Base-by-base conservation (phyloP, 2,888 invertebrate species). In the Cybosia mesomella region DNA sequence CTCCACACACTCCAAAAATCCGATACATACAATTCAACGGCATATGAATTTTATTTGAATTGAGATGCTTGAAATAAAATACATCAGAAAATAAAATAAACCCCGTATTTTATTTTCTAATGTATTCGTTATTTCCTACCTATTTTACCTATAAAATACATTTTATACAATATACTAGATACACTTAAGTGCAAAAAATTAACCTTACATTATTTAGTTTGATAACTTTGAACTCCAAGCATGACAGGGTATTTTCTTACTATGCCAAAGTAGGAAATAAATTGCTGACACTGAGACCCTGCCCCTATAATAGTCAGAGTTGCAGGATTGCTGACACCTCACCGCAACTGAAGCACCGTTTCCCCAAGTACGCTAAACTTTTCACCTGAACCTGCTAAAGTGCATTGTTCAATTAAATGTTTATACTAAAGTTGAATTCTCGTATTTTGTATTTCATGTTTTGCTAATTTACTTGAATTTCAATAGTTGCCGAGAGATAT, bases 401-500 rank as follows among this genome's bases (percentile, higher is more conserved):
- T 67, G 77, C 67, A 72, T 53, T 39, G 66, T 58, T 58, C 65
- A 22, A n/a, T 67, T 70, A 70, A 69, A 64, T 70, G 71, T 76
- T 67, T 77, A 68, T 66, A 67, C 68, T 54, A 67, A 71, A 62
- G 49, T 61, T 58, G 22, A 54, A 64, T 61, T 68, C 28, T 69
- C 71, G 58, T 73, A 77, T 77, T 77, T 79, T 79, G 68, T 64
- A 73, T 67, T 77, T 76, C 49, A 49, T n/a, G 49, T n/a, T 49
- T 9, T 49, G 49, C 49, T 4, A 28, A 28, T n/a, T n/a, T 43
- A 43, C 43, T 43, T 43, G 43, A 43, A 43, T 43, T 43, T 43
- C 18, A 43, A 18, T 43, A 43, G 18, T 43, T 43, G 0, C 43
- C 5, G 36, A 36, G 13, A 36, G 36, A 10, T 13, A 36, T 1